Evolutionary conservation across 2,797 vertebrate species (phyloP).

Genomic region (Nannoperca obscura): DNA sequence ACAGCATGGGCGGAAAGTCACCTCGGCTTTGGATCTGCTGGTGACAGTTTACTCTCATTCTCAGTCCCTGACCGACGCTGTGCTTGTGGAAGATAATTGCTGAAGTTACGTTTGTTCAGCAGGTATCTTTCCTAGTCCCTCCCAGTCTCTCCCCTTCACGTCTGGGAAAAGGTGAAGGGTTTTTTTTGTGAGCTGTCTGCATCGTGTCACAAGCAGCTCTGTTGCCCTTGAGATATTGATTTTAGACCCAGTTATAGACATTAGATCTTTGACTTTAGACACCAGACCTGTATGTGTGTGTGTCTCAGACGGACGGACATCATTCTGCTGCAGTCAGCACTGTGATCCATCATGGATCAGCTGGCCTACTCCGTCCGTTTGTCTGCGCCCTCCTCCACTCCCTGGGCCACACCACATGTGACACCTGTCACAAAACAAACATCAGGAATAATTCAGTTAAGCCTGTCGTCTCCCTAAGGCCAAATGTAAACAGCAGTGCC

Average conservation of each 20-base stretch:
- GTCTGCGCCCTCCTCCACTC: slow-evolving; percentile 7
- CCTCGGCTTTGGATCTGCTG: slow-evolving; percentile 11
- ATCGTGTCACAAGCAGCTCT: slow-evolving; percentile 9
- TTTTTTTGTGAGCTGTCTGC: neutral
- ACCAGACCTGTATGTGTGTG: too few relatives aligned
- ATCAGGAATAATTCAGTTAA: slow-evolving; percentile 53
- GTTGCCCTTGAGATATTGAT: neutral
- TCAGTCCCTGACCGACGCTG: neutral
- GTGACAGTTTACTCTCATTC: slow-evolving; percentile 35
- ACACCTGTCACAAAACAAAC: slow-evolving; percentile 74
- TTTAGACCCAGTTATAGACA: too few relatives aligned
- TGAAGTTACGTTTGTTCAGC: neutral
- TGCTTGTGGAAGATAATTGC: neutral
- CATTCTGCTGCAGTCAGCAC: too few relatives aligned
- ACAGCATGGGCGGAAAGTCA: slow-evolving; percentile 17
- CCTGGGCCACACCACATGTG: slow-evolving; percentile 25
- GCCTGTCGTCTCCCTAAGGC: slow-evolving; percentile 20
- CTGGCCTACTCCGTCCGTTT: neutral
- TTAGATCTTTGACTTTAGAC: too few relatives aligned
- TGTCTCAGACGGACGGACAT: too few relatives aligned
- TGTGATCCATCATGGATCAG: too few relatives aligned
- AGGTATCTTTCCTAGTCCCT: neutral
- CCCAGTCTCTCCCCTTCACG: too few relatives aligned
- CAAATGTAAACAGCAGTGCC: slow-evolving; percentile 53
- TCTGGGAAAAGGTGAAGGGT: too few relatives aligned